Percentiles rank a stretch among this genome's conserved stretches.
These are phyloP conservation scores for Pachycephala philippinensis DNA, from an alignment of 2,113 vertebrate species.

Conservation along the genomic window DNA sequence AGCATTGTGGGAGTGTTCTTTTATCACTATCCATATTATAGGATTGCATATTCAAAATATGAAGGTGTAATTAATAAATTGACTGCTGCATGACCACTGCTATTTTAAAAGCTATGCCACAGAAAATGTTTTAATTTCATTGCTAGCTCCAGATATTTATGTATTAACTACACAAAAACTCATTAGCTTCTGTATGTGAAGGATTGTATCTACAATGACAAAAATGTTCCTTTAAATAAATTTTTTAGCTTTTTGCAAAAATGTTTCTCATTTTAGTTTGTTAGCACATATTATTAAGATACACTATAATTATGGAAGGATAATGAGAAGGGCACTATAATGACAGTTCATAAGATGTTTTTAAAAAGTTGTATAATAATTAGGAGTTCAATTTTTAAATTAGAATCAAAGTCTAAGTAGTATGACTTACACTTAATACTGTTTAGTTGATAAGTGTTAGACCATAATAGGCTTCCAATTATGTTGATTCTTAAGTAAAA, in stretches of 20 bases:
- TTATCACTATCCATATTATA: neutral
- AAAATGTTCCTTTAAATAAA: neutral
- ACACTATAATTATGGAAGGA: neutral
- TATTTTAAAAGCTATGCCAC: neutral
- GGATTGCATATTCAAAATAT: neutral
- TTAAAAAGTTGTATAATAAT: neutral
- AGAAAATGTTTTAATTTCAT: neutral
- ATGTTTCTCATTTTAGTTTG: neutral
- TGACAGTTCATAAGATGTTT: neutral
- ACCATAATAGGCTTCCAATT: neutral
- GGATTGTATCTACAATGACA: neutral
- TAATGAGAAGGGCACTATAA: neutral
- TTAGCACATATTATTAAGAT: neutral
- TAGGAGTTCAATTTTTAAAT: neutral
- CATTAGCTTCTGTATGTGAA: neutral
- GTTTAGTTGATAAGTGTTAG: neutral
- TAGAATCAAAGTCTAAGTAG: neutral
- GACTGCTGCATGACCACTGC: neutral
- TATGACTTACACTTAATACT: neutral
- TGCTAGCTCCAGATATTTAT: neutral
- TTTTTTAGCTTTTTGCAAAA: neutral
- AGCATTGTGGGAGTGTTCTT: neutral
- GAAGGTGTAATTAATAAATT: neutral
- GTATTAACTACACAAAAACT: neutral
- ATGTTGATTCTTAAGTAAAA: neutral